These are phyloP conservation scores for Hepsetus odoe DNA, from an alignment of 2,113 vertebrate species.

Conservation along the genomic window DNA sequence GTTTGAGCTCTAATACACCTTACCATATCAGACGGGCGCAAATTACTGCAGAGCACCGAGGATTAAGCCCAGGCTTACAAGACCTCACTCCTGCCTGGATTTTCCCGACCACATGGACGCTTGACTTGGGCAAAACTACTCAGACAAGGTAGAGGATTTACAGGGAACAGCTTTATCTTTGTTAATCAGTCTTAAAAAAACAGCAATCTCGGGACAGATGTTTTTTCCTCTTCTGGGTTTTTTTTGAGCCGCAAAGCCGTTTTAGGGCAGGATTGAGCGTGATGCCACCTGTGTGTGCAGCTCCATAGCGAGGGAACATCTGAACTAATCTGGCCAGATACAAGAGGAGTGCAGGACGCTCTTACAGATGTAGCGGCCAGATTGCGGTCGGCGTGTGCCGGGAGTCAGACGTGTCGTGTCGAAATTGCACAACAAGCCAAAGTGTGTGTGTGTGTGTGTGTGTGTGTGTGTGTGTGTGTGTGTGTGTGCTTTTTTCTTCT, in stretches of 20 bases:
- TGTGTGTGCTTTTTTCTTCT: not conserved
- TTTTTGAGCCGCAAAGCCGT: conserved; percentile 59
- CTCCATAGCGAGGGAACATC: conserved; percentile 41
- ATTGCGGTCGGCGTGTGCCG: conserved; percentile 40
- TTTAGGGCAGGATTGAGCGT: conserved; percentile 61
- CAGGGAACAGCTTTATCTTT: conserved; percentile 55
- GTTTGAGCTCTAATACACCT: conserved; percentile 38
- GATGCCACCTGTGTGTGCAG: conserved; percentile 63
- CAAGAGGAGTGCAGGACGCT: conserved; percentile 46
- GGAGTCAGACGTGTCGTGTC: conserved; percentile 36
- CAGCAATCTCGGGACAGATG: conserved; percentile 70
- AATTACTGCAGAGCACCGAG: conserved; percentile 38
- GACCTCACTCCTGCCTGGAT: conserved; percentile 53
- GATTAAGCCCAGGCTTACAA: conserved; percentile 56
- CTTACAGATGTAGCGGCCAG: conserved; percentile 45
- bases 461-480: not conserved
- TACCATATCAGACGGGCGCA: conserved; percentile 29
- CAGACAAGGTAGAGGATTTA: conserved; percentile 67
- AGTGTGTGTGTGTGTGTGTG: not conserved
- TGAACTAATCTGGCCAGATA: conserved; percentile 51
- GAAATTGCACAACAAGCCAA: conserved; percentile 49
- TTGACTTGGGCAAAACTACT: conserved; percentile 59
- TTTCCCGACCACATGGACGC: conserved; percentile 10
- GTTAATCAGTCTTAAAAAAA: conserved; percentile 69
- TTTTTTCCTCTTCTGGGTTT: conserved; percentile 55